Base-by-base conservation (phyloP, 2,888 invertebrate genomes). In the Caenorhabditis zanzibari region DNA sequence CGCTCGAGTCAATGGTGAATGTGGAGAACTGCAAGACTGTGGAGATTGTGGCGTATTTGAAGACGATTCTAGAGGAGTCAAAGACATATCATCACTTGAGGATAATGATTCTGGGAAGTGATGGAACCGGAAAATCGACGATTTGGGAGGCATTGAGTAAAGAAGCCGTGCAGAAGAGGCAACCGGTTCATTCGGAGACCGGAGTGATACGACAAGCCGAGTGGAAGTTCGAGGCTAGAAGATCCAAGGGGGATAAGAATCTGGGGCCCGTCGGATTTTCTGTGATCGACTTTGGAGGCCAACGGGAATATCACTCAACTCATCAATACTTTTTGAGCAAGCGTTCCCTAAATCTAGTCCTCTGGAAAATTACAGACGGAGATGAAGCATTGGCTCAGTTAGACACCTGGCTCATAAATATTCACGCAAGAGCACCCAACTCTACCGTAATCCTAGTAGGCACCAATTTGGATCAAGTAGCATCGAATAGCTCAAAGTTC, bases 261-360 rank as follows among this genome's bases (percentile, higher is more conserved):
- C 95, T 95, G 91, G 96, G 96, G 0, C 95, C 97, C 0, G 95
- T 97, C 71, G 95, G 96, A 28, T 93, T 94, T 85, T 88, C 97
- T 72, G 98, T 98, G 0, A 99, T 98, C 98, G 99, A 99, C 93
- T 99, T 99, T 93, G 98, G 98, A 5, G 98, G 98, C 0, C 98
- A 94, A 93, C 91, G 95, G 92, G 98, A 99, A 92, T 98, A 98
- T 93, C 98, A 98, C 93, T 96, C 98, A 0, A 98, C 98, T 0
- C 98, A 98, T 94, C 98, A 98, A 93, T 99, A 99, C 93, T 99
- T 99, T 93, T 94, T 99, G 59, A 97, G 98, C 0, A 96, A 97
- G 82, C 94, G 98, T 16, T 97, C 97, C 26, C 94, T 99, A 44
- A 99, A 98, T 93, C 94, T 99, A 72, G 98, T 98, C 0, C 95